Percentiles rank a stretch among this genome's conserved stretches.
Conservation (phyloP, 2,113 vertebrate species). For the Odontesthes bonariensis region DNA sequence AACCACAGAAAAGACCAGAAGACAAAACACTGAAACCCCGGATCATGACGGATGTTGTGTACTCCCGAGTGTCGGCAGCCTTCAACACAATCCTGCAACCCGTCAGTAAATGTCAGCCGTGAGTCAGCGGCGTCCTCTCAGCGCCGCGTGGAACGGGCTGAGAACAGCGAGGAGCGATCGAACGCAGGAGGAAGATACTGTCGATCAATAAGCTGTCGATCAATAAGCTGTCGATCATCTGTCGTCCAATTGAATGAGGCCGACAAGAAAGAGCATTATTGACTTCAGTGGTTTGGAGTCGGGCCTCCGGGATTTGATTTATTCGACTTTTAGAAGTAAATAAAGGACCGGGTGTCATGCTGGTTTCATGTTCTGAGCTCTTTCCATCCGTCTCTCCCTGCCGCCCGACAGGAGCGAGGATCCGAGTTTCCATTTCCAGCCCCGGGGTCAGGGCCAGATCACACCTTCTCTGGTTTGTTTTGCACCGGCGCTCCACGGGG, state of each 20-base stretch:
- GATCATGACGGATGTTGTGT: not conserved
- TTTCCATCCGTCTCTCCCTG: no score
- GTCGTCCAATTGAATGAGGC: not conserved
- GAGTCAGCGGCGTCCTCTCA: slow-evolving; percentile 25
- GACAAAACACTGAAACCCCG: no score
- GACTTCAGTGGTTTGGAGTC: not conserved
- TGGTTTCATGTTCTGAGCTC: no score
- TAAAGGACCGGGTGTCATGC: not conserved
- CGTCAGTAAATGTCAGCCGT: slow-evolving; percentile 56
- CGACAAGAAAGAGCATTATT: not conserved
- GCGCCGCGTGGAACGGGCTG: slow-evolving; percentile 1
- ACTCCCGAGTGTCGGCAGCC: not conserved
- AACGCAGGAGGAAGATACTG: not conserved
- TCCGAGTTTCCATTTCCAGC: slow-evolving; percentile 50
- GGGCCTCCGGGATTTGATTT: slow-evolving; percentile 4
- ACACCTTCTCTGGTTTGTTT: slow-evolving; percentile 42
- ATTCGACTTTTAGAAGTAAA: slow-evolving; percentile 17
- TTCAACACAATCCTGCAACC: not conserved
- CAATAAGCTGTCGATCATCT: not conserved
- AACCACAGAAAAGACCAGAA: no score
- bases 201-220: no score
- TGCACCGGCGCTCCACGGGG: not conserved
- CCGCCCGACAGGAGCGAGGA: slow-evolving; percentile 1
- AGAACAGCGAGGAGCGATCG: not conserved
- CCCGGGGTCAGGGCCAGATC: slow-evolving; percentile 51